Base-by-base conservation (phyloP, 1,140 invertebrate genomes). In the Limonius californicus region DNA sequence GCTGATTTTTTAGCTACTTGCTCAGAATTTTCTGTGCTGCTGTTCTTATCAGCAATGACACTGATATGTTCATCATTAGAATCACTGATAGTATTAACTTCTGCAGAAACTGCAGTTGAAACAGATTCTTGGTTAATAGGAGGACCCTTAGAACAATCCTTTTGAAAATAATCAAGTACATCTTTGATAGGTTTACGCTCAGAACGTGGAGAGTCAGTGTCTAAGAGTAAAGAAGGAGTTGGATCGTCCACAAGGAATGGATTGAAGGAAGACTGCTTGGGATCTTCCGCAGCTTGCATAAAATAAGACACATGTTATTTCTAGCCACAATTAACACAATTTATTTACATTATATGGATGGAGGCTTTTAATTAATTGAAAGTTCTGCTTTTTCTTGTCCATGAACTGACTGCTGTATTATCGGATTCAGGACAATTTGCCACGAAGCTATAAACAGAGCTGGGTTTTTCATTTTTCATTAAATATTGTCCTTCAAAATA, bases 241-340 rank as follows among this genome's bases (percentile, higher is more conserved):
- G 73, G 76, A 77, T 78, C 74, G 53, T 82, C 81, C 62, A 78
- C 76, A 66, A 81, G 79, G 69, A 83, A 83, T 39, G 81, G 81
- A 77, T 82, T 83, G 64, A 78, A 80, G 71, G 80, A 77, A 57
- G 66, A 61, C 18, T 42, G 54, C 16, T 43, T 59, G 57, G 61
- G 68, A 56, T 70, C 74, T 65, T 74, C 77, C 78, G 84, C 84
- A 84, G 85, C 85, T 87, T 87, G 85, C 83, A 78, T 78, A 83
- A 75, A 81, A 80, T 78, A 72, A 57, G 53, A 57, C 19, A 57
- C 35, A 61, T 50, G 45, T 50, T 50, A 50, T 50, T 55, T 55
- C 54, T 50, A 50, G 45, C 45, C 2, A 39, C 35, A 39, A 12
- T 39, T 39, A 39, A 14, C 35, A 39, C 1, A 2, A 14, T 39